Conservation (phyloP, 2,888 invertebrate species). For the Ernsta delagoae region DNA sequence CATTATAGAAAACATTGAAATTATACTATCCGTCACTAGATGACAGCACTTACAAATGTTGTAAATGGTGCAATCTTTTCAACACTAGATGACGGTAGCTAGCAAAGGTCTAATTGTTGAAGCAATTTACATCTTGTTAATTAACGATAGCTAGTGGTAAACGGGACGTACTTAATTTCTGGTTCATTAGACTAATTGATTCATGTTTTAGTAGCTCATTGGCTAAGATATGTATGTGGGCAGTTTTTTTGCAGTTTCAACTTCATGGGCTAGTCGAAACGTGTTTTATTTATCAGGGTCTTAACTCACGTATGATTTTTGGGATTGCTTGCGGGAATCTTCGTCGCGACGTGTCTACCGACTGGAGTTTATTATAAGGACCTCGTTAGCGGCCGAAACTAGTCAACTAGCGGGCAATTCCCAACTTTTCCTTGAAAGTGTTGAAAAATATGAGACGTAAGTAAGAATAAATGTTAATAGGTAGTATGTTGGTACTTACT, state of each 20-base stretch:
- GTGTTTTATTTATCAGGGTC: neutral
- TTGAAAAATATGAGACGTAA: too few species aligned
- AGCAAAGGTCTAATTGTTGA: neutral
- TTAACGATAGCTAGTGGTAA: conserved; percentile 31
- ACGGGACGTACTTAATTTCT: conserved; percentile 34
- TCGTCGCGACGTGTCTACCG: too few species aligned
- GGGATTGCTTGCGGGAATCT: too few species aligned
- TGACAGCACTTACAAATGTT: conserved; percentile 23
- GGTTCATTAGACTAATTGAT: conserved; percentile 35
- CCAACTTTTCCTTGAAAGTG: too few species aligned
- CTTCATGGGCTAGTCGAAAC: conserved; percentile 19
- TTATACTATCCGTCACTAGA: conserved; percentile 37
- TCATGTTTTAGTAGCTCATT: conserved; percentile 19
- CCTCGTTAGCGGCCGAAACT: too few species aligned
- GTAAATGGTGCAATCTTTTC: conserved; percentile 22
- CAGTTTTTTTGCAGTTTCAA: conserved; percentile 16
- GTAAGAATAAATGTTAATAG: too few species aligned
- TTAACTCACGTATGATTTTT: too few species aligned
- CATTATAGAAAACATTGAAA: neutral
- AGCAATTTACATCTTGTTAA: conserved; percentile 34
- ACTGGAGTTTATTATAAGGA: too few species aligned
- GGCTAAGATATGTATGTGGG: conserved; percentile 29
- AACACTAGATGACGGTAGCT: conserved; percentile 38
- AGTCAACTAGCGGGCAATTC: too few species aligned
- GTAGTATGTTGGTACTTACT: too few species aligned